Conservation (phyloP, 2,113 vertebrate species). For the Campylomormyrus tamandua region DNA sequence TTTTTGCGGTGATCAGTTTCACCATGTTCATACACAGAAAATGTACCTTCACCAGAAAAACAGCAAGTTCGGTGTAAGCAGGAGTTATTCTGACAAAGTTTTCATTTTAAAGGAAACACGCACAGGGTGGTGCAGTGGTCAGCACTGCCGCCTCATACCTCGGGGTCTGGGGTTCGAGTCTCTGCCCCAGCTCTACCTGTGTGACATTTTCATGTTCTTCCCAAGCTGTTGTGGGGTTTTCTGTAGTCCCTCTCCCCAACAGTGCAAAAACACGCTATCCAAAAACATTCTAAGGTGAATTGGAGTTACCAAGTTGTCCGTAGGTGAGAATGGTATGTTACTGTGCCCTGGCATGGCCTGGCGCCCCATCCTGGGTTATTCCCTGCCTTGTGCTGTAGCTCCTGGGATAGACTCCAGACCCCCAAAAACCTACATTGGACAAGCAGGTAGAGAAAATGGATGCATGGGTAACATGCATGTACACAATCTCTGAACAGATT, state of each 20-base stretch:
- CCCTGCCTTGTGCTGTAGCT: background rate
- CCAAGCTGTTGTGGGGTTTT: background rate
- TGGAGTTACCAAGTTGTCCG: background rate
- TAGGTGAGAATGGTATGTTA: background rate
- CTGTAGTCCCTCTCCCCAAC: background rate
- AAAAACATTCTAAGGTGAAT: background rate
- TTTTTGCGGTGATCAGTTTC: conserved; percentile 50
- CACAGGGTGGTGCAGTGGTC: background rate
- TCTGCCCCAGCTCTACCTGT: background rate
- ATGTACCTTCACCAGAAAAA: conserved; percentile 50
- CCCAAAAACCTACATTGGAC: background rate
- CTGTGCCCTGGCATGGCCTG: background rate
- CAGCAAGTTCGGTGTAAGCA: conserved; percentile 56
- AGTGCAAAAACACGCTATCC: background rate
- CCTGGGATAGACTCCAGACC: background rate
- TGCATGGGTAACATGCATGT: background rate
- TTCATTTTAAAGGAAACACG: conserved; percentile 11
- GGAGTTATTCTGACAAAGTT: conserved; percentile 38
- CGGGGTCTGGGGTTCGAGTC: no score
- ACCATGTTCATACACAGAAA: conserved; percentile 54
- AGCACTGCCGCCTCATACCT: background rate
- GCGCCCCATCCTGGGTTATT: background rate
- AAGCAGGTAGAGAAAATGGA: background rate
- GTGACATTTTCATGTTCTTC: background rate
- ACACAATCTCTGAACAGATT: background rate